Evolutionary conservation across 2,888 invertebrate genomes (phyloP), one percentile per base, ranked within the genome.

Genomic region (Phalera bucephala): DNA sequence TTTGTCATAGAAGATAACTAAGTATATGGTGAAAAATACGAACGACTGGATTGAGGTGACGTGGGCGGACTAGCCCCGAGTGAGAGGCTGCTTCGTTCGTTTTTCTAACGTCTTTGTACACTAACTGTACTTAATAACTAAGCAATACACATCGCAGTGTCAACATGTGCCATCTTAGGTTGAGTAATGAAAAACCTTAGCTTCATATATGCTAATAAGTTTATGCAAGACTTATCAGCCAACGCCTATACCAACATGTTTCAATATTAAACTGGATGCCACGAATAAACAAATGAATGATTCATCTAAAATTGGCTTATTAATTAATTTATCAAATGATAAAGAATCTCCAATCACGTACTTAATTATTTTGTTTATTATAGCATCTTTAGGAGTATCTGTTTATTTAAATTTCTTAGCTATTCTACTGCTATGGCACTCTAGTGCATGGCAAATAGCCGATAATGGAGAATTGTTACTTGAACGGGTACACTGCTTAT

Each of bases 1-100:
- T 45, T 53, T 53, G 45, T 50, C 54, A 52, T 52, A 50, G 49
- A 53, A 3, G 17, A 62, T 36, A 36, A 37, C 50, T 49, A 39
- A 51, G 52, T 57, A 35, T 55, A 61, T 62, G 66, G 63, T 49
- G 55, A 61, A 73, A 63, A 65, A 60, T 40, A 49, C 50, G 55
- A 45, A 44, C 46, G 67, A 64, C 63, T 72, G 69, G 64, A 61
- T 52, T 45, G 41, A 45, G 41, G 53, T 66, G 71, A 37, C 72
- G 87, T 88, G 83, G 88, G 88, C 74, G 85, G 73, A 87, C 88
- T 65, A 71, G 86, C 83, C 72, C 42, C 69, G 49, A 59, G 68
- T 59, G 62, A 63, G 59, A 64, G 61, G 55, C 67, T n/a, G n/a
- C n/a, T n/a, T n/a, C n/a, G n/a, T n/a, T 42, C 50, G 72, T 86